A percentile compares a stretch with the other conserved stretches of the same genome.
These are phyloP conservation scores for Nematolebias whitei DNA, from an alignment of 2,113 vertebrate species.

Conservation along the genomic window DNA sequence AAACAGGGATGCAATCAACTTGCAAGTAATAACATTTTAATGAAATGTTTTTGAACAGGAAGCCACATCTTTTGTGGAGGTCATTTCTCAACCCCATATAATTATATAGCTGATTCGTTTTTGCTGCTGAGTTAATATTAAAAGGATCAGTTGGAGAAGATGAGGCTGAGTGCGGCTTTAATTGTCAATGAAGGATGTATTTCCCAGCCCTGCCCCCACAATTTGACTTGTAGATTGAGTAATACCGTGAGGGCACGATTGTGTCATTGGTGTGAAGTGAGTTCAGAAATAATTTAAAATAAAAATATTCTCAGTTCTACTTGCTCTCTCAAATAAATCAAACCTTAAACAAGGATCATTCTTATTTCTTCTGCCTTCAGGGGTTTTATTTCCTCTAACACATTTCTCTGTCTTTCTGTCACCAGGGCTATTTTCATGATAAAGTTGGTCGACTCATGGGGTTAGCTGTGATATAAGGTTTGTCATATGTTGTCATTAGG, in stretches of 20 bases:
- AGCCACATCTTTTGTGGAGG: conserved; percentile 37
- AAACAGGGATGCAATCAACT: conserved; percentile 46
- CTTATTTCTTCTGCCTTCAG: conserved; percentile 5
- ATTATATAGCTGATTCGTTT: conserved; percentile 54
- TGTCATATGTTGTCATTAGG: background rate
- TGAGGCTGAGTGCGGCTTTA: conserved; percentile 54
- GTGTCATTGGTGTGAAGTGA: conserved; percentile 31
- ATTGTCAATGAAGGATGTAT: conserved; percentile 69
- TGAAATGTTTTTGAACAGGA: conserved; percentile 50
- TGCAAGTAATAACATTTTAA: conserved; percentile 45
- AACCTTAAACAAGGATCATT: conserved; percentile 8
- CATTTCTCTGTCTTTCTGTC: background rate
- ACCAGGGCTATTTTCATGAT: no score
- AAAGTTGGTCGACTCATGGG: no score
- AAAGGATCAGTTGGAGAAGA: conserved; percentile 57
- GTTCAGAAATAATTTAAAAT: conserved; percentile 38
- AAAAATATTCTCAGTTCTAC: conserved; percentile 46
- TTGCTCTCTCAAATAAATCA: conserved; percentile 44
- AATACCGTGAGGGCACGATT: conserved; percentile 34
- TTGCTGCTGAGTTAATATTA: conserved; percentile 57
- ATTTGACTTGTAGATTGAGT: conserved; percentile 46
- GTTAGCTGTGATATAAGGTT: background rate
- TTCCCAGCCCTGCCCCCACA: conserved; percentile 25
- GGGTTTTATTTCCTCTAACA: background rate
- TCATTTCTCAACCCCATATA: conserved; percentile 39